Conservation (phyloP, 1,140 invertebrate species). For the Drosophila arawakana region DNA sequence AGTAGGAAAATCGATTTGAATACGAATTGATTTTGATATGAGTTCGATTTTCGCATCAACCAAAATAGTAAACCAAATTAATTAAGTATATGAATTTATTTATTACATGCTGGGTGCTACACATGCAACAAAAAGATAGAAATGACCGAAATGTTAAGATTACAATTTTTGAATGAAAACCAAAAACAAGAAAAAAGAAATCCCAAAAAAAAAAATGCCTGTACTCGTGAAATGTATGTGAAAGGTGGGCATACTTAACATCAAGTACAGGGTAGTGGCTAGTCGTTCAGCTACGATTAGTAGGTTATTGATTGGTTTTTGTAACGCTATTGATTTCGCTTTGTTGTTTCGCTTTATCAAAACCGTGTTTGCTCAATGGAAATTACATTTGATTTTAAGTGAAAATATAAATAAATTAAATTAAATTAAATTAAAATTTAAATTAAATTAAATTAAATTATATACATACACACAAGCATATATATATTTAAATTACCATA, state of each 20-base stretch:
- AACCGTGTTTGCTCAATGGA: conserved; percentile 61
- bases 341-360: conserved; percentile 33
- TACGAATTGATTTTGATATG: conserved; percentile 14
- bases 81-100: conserved; percentile 59
- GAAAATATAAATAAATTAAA: conserved; percentile 28
- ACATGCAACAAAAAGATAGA: conserved; percentile 38
- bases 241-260: background rate
- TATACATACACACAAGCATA: conserved; percentile 31
- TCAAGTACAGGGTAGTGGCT: conserved; percentile 26
- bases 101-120: conserved; percentile 72
- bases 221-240: background rate
- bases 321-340: conserved; percentile 28
- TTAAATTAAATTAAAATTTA: conserved; percentile 23
- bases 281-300: conserved; percentile 23
- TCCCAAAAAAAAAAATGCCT: background rate
- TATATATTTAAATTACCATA: conserved; percentile 23
- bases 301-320: conserved; percentile 14
- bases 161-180: conserved; percentile 9
- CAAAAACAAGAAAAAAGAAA: too few relatives aligned
- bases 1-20: conserved; percentile 6
- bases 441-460: conserved; percentile 25
- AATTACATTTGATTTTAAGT: conserved; percentile 64
- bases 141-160: conserved; percentile 15
- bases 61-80: conserved; percentile 63
- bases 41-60: conserved; percentile 31